Evolutionary conservation across 2,797 vertebrate genomes (phyloP).

Genomic region (Telmatherina bonti): DNA sequence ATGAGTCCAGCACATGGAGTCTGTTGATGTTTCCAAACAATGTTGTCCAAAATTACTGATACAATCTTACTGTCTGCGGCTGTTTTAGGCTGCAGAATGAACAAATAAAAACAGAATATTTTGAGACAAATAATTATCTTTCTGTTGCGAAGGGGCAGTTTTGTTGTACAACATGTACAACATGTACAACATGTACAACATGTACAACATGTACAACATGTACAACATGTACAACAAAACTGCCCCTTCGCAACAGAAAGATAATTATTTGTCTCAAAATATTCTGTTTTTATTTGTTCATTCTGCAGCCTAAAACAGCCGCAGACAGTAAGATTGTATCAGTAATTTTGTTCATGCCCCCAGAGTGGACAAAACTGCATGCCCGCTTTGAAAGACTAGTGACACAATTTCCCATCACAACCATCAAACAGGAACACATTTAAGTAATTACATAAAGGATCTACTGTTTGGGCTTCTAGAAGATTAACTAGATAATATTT

Average conservation of each 20-base stretch:
- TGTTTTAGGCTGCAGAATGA: background rate
- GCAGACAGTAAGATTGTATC: background rate
- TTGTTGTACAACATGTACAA: no score
- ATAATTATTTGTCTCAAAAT: no score
- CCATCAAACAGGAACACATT: background rate
- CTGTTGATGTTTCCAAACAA: background rate
- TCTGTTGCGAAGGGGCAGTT: no score
- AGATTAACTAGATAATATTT: no score
- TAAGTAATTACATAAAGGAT: background rate
- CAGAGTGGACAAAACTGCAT: constrained; percentile 13
- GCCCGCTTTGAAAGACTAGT: constrained; percentile 47
- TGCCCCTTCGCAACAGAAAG: no score
- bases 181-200: no score
- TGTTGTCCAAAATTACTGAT: background rate
- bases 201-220: no score
- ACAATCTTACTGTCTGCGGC: background rate
- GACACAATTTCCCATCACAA: background rate
- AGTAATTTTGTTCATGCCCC: constrained; percentile 1
- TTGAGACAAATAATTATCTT: no score
- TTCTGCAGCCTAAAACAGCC: background rate
- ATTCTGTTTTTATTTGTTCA: background rate
- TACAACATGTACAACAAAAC: no score
- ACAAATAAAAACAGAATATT: background rate
- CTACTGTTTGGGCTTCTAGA: background rate
- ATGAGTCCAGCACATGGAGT: background rate